phyloP scores from a whole-genome alignment of 1,140 invertebrate species.

The Sinella curviseta region DNA sequence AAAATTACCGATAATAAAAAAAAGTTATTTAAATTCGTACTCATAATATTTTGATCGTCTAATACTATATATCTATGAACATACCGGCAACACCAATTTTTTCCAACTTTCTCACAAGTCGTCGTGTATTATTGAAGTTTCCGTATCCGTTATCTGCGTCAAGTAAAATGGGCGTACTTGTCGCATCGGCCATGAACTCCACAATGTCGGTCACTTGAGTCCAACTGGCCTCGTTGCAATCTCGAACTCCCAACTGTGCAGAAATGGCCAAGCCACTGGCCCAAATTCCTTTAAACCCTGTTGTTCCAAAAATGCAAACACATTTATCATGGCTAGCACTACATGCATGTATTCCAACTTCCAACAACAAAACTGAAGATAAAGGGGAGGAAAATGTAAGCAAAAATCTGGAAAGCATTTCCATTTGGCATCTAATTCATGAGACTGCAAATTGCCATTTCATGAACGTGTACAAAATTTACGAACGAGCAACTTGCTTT shows the following conservation, averaged over 20 bases:
- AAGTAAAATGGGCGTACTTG: conserved; percentile 57
- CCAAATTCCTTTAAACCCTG: conserved; percentile 59
- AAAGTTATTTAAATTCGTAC: neutral
- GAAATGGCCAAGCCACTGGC: conserved; percentile 58
- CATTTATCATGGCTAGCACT: neutral
- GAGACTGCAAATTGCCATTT: too few species aligned
- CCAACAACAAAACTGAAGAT: neutral
- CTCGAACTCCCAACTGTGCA: conserved; percentile 56
- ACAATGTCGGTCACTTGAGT: conserved; percentile 58
- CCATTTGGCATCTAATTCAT: too few species aligned
- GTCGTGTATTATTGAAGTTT: conserved; percentile 59
- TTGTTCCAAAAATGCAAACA: neutral
- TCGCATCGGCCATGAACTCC: conserved; percentile 60
- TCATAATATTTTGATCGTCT: too few species aligned
- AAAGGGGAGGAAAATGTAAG: neutral
- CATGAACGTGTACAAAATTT: too few species aligned
- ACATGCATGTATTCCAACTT: neutral
- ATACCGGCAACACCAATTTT: conserved; percentile 57
- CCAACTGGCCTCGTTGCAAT: conserved; percentile 60
- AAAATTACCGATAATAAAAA: too few species aligned
- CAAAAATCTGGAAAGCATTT: too few species aligned
- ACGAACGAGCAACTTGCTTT: too few species aligned
- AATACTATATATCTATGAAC: neutral
- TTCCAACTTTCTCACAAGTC: conserved; percentile 57
- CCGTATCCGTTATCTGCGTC: conserved; percentile 60